Percentiles rank a stretch among this genome's conserved stretches.
phyloP scores from a whole-genome alignment of 2,888 invertebrate species.

The Copidosoma aretas region DNA sequence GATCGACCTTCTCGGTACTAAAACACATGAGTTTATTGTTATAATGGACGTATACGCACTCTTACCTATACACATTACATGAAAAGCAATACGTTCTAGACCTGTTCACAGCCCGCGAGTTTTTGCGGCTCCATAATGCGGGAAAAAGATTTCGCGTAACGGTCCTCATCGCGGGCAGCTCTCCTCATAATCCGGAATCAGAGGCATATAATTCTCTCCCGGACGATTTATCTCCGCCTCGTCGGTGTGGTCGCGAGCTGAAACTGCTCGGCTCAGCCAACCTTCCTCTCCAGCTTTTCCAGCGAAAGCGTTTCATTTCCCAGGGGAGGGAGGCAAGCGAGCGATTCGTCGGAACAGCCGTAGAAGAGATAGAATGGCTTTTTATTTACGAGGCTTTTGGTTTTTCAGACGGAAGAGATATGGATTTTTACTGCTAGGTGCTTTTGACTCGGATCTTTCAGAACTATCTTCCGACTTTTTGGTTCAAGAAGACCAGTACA shows the following conservation, averaged over 20 bases:
- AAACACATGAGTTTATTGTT: neutral
- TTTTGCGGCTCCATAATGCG: conserved; percentile 9
- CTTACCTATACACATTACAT: no score
- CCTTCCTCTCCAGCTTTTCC: conserved; percentile 13
- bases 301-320: no score
- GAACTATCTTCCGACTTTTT: no score
- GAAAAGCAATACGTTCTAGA: neutral
- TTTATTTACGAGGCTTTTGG: conserved; percentile 17
- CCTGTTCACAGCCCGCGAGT: neutral
- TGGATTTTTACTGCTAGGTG: no score
- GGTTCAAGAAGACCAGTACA: no score
- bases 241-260: conserved; percentile 6
- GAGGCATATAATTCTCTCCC: conserved; percentile 43
- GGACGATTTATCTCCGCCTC: conserved; percentile 53
- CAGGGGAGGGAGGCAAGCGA: no score
- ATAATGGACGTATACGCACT: no score
- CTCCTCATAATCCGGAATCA: conserved; percentile 32
- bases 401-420: neutral
- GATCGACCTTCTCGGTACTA: neutral
- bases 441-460: no score
- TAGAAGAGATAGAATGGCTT: no score
- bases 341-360: no score
- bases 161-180: neutral
- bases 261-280: neutral
- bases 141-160: conserved; percentile 47